Evolutionary conservation across 2,888 invertebrate genomes (phyloP), one percentile per base, ranked within the genome.

Genomic region (Cephonodes hylas): DNA sequence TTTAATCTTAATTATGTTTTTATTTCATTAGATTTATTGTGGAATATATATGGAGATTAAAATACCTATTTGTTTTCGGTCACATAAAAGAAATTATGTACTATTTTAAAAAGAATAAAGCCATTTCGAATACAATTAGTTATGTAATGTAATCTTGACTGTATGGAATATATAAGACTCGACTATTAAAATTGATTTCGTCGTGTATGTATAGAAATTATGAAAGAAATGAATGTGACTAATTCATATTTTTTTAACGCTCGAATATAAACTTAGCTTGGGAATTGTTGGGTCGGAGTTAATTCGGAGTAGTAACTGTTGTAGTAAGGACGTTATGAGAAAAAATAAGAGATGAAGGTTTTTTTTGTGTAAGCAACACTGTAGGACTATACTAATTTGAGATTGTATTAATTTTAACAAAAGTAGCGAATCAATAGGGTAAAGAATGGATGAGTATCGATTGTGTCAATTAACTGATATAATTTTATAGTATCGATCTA

Each of bases 221-320:
- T 69, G 60, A 67, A 63, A 63, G 65, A 66, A 57, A 64, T 63
- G 67, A 65, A 69, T 60, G 25, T 48, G 25, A 27, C 25, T 48
- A 48, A 75, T 71, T 70, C 70, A 72, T 80, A 80, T 80, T 79
- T 79, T 80, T 79, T 77, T 79, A 79, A 68, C 74, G 74, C 76
- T 78, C 75, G 67, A 70, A 71, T 72, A 61, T 73, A 72, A 62
- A 65, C n/a, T 38, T 31, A 53, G 31, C 53, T 53, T 48, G 27
- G 53, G 18, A 20, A 44, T n/a, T n/a, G 20, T 45, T 53, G 10
- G 31, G 53, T 25, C 25, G 25, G 27, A 31, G 18, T 34, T 13
- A 13, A 22, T 31, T 10, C 31, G 18, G 10, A 27, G 31, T 53
- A 53, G 27, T 1, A 23, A 23, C 23, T 31, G 53, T 15, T 10